Evolutionary conservation across 2,797 vertebrate species (phyloP).

Genomic region (Acanthiza pusilla): DNA sequence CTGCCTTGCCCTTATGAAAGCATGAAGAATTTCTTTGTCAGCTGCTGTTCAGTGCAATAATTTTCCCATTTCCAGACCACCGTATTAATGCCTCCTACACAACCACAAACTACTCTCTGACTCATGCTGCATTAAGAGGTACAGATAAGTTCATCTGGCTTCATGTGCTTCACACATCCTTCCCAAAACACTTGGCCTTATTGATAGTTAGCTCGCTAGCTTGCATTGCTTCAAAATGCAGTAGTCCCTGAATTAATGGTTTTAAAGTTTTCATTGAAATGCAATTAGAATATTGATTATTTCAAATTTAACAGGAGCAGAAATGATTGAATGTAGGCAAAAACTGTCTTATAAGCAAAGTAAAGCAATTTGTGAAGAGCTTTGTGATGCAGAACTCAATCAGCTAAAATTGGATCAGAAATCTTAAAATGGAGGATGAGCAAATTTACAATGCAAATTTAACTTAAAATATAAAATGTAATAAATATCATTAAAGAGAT

Average conservation of each 20-base stretch:
- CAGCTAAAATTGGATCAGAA: neutral
- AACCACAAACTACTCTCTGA: neutral
- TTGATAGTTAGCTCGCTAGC: neutral
- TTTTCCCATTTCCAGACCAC: neutral
- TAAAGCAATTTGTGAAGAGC: neutral
- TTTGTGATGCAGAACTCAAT: neutral
- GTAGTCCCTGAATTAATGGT: neutral
- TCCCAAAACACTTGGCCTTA: neutral
- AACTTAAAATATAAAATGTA: neutral
- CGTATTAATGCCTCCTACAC: neutral
- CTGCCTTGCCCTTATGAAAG: neutral
- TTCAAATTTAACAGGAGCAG: neutral
- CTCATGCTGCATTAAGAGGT: neutral
- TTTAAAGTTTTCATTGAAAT: neutral
- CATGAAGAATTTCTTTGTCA: neutral
- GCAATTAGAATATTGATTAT: neutral
- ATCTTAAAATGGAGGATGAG: accelerated
- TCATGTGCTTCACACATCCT: neutral
- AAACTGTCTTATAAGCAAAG: neutral
- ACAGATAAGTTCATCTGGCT: neutral
- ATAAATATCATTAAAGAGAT: neutral
- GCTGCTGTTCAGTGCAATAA: neutral
- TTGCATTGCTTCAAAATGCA: neutral
- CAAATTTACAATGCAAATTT: neutral
- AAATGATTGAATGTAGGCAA: neutral